phyloP scores from a whole-genome alignment of 2,113 vertebrate genomes.

The Bungarus multicinctus region DNA sequence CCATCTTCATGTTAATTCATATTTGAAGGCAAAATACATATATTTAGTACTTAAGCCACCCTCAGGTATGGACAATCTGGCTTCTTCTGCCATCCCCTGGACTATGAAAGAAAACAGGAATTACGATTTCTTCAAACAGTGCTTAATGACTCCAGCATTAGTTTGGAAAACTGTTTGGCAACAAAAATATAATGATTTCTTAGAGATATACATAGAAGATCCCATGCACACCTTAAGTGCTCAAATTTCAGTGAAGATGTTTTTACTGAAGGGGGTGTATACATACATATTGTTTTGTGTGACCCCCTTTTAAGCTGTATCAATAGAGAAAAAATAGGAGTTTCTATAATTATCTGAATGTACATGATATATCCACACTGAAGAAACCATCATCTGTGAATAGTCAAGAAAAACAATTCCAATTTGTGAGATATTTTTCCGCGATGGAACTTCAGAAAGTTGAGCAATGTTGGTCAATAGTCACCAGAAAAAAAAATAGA shows the following conservation, averaged over 20 bases:
- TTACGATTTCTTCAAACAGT: not conserved
- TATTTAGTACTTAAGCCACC: not conserved
- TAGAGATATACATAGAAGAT: not conserved
- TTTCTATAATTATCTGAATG: not conserved
- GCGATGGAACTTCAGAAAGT: no score
- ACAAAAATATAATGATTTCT: not conserved
- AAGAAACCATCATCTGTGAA: not conserved
- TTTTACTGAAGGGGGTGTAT: not conserved
- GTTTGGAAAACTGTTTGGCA: not conserved
- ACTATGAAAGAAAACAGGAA: not conserved
- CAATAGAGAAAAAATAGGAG: not conserved
- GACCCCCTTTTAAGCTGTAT: not conserved
- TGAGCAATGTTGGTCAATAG: not conserved
- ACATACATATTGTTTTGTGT: not conserved
- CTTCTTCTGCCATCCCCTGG: not conserved
- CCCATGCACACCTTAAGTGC: not conserved
- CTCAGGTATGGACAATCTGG: not conserved
- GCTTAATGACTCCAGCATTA: not conserved
- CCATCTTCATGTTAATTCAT: not conserved
- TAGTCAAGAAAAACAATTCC: not conserved
- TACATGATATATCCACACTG: not conserved
- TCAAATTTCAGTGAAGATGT: no score
- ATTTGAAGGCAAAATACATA: not conserved
- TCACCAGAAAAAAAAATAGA: not conserved
- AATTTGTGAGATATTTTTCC: not conserved